phyloP scores from a whole-genome alignment of 2,113 vertebrate genomes.

The Phyllostomus hastatus region DNA sequence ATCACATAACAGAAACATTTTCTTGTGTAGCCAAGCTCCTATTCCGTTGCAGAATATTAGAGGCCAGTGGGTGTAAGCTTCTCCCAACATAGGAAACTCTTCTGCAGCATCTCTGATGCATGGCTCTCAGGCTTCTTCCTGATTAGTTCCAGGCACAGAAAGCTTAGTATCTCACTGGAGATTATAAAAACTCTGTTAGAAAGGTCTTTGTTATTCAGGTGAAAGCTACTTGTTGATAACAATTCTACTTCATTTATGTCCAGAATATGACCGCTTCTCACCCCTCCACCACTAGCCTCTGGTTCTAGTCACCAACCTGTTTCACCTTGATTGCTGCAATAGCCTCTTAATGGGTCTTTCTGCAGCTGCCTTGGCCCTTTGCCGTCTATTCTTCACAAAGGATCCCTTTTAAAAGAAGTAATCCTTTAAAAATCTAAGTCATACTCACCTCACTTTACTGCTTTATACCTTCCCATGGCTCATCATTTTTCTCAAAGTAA shows the following conservation, averaged over 20 bases:
- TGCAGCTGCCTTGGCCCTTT: neutral
- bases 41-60: neutral
- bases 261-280: neutral
- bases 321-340: neutral
- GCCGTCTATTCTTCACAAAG: neutral
- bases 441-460: neutral
- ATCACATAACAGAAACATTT: neutral
- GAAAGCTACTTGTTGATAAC: conserved; percentile 16
- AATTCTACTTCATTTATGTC: neutral
- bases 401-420: neutral
- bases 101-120: neutral
- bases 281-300: neutral
- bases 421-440: neutral
- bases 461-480: neutral
- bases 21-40: neutral
- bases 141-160: neutral
- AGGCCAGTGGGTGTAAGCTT: neutral
- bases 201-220: neutral
- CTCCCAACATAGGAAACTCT: neutral
- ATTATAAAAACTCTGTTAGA: neutral
- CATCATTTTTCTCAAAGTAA: conserved; percentile 4
- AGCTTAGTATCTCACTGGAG: neutral
- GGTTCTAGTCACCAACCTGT: neutral
- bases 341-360: neutral
- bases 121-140: neutral